These are phyloP conservation scores for Brachionus plicatilis DNA, from an alignment of 1,140 invertebrate species.

Conservation along the genomic window DNA sequence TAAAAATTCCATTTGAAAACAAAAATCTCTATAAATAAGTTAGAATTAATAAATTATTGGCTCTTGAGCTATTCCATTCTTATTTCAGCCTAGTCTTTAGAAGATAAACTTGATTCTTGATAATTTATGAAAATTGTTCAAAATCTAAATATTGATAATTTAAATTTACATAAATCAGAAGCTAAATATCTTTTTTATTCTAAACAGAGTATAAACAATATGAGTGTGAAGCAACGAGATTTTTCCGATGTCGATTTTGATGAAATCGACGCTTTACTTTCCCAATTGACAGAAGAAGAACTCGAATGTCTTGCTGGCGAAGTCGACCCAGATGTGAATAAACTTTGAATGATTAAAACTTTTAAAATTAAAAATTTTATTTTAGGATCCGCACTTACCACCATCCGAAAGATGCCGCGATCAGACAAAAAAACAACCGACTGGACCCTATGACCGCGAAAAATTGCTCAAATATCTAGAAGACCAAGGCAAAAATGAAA, in stretches of 20 bases:
- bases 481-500: slow-evolving; percentile 91
- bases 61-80: not conserved
- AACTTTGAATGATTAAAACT: not conserved
- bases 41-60: not conserved
- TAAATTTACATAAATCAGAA: not conserved
- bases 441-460: slow-evolving; percentile 88
- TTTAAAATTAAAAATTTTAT: slow-evolving; percentile 39
- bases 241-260: slow-evolving; percentile 14
- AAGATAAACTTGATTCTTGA: not conserved
- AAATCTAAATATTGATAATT: not conserved
- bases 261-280: slow-evolving; percentile 89
- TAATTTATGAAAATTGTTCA: not conserved
- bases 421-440: slow-evolving; percentile 86
- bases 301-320: slow-evolving; percentile 93
- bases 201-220: not conserved
- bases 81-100: not conserved
- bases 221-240: slow-evolving; percentile 20
- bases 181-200: not conserved
- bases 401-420: slow-evolving; percentile 89
- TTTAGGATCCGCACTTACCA: slow-evolving; percentile 87
- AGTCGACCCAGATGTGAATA: slow-evolving; percentile 95
- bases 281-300: slow-evolving; percentile 87
- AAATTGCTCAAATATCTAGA: slow-evolving; percentile 81
- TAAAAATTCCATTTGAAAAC: not conserved
- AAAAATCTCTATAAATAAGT: not conserved